These are phyloP conservation scores for Drosophila prosaltans DNA, from an alignment of 1,140 invertebrate genomes.

Conservation along the genomic window DNA sequence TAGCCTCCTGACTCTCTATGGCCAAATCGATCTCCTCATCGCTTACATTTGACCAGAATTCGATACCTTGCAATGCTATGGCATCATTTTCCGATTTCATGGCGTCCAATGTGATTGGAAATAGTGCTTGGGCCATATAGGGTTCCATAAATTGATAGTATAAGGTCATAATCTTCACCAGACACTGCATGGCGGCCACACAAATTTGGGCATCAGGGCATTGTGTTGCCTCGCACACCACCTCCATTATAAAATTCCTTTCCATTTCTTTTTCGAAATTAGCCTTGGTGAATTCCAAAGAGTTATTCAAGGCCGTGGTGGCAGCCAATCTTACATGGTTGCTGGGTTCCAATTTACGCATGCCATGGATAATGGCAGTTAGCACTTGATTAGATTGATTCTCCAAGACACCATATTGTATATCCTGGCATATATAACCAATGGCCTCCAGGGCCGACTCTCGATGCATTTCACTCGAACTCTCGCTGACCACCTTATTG, in stretches of 20 bases:
- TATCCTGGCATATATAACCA: slow-evolving; percentile 94
- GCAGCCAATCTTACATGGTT: slow-evolving; percentile 96
- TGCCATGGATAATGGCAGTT: slow-evolving; percentile 99
- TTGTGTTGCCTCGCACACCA: slow-evolving; percentile 96
- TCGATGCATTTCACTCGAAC: slow-evolving; percentile 95
- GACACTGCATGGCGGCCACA: slow-evolving; percentile 98
- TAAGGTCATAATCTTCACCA: slow-evolving; percentile 99
- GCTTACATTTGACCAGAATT: slow-evolving; percentile 99
- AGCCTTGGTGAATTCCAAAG: slow-evolving; percentile 98
- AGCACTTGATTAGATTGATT: slow-evolving; percentile 97
- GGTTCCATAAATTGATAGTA: slow-evolving; percentile 99
- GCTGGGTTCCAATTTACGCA: slow-evolving; percentile 92
- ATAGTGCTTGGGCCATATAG: slow-evolving; percentile 99
- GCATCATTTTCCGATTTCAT: slow-evolving; percentile 99
- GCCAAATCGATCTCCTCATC: slow-evolving; percentile 99
- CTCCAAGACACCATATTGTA: slow-evolving; percentile 95
- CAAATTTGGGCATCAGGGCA: slow-evolving; percentile 93
- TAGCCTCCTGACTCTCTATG: slow-evolving; percentile 97
- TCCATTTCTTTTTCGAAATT: slow-evolving; percentile 99
- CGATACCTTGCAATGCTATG: slow-evolving; percentile 98
- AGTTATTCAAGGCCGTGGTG: slow-evolving; percentile 98
- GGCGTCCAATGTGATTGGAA: slow-evolving; percentile 98
- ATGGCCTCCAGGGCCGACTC: slow-evolving; percentile 98
- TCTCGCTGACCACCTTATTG: slow-evolving; percentile 94
- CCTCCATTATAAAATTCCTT: slow-evolving; percentile 99